Evolutionary conservation across 2,113 vertebrate genomes (phyloP).

Genomic region (Lota lota): DNA sequence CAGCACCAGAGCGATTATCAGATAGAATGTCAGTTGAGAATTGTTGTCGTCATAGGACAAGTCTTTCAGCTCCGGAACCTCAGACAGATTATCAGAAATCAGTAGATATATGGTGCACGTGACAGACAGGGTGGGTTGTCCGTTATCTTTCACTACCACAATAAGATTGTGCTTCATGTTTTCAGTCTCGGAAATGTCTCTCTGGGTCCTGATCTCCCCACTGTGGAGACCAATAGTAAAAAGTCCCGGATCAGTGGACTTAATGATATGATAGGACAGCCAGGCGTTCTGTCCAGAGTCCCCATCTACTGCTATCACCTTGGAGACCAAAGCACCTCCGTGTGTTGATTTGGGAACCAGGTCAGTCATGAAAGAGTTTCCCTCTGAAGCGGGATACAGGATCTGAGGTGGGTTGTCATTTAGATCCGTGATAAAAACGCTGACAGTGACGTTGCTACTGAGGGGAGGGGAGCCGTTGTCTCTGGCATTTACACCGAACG

Average conservation of each 20-base stretch:
- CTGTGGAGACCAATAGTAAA: constrained; percentile 77
- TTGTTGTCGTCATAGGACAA: constrained; percentile 32
- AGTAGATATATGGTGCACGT: constrained; percentile 68
- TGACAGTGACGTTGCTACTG: neutral
- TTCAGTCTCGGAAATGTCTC: constrained; percentile 76
- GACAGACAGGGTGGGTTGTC: constrained; percentile 74
- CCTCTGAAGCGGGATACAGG: neutral
- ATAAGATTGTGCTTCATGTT: constrained; percentile 73
- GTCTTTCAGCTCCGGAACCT: constrained; percentile 46
- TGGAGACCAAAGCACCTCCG: neutral
- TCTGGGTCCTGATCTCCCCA: constrained; percentile 77
- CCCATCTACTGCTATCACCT: neutral
- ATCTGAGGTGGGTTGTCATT: neutral
- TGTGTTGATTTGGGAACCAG: neutral
- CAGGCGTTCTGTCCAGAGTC: constrained; percentile 68
- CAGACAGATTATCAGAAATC: constrained; percentile 43
- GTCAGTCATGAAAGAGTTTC: neutral
- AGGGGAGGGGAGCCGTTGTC: neutral
- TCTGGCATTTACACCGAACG: neutral
- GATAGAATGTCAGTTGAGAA: constrained; percentile 36
- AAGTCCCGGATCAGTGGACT: constrained; percentile 77
- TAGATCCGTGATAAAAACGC: neutral
- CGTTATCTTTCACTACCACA: constrained; percentile 80
- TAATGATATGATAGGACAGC: constrained; percentile 68
- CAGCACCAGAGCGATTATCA: constrained; percentile 44